Percentiles rank a stretch among this genome's conserved stretches.
phyloP scores from a whole-genome alignment of 1,140 invertebrate genomes.

The Gyrodactylus salaris region DNA sequence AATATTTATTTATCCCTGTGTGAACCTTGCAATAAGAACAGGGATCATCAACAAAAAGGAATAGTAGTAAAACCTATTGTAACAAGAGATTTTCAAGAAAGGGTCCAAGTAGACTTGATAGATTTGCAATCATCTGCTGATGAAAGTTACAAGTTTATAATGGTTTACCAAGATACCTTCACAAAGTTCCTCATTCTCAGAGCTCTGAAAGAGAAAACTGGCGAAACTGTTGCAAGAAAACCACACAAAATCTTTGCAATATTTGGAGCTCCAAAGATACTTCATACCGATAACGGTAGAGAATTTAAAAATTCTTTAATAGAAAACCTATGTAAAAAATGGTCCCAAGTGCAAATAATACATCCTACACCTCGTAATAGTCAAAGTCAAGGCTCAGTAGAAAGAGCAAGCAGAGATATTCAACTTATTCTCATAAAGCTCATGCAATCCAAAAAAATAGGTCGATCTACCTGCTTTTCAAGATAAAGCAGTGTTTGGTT shows the following conservation, averaged over 20 bases:
- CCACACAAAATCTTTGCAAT: not conserved
- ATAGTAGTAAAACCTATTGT: slow-evolving; percentile 3
- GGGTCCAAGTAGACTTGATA: slow-evolving; percentile 10
- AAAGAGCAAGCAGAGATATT: not conserved
- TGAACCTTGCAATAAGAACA: too few relatives aligned
- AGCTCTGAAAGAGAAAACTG: slow-evolving; percentile 5
- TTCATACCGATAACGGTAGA: not conserved
- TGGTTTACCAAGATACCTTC: slow-evolving; percentile 10
- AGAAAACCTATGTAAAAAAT: not conserved
- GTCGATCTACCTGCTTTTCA: too few relatives aligned
- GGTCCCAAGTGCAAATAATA: not conserved
- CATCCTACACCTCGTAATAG: not conserved
- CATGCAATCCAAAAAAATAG: too few relatives aligned
- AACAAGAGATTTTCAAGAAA: slow-evolving; percentile 6
- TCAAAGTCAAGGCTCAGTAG: not conserved
- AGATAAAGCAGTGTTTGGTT: too few relatives aligned
- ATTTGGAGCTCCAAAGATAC: not conserved
- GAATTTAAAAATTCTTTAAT: not conserved
- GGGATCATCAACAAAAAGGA: not conserved
- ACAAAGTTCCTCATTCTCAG: slow-evolving; percentile 10
- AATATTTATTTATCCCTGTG: too few relatives aligned
- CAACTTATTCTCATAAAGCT: not conserved
- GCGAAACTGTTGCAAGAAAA: not conserved
- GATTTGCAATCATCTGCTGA: slow-evolving; percentile 9
- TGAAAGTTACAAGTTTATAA: slow-evolving; percentile 9